Percentiles rank a stretch among this genome's conserved stretches.
Evolutionary conservation across 2,888 invertebrate genomes (phyloP).

Genomic region (Theristus sp.): DNA sequence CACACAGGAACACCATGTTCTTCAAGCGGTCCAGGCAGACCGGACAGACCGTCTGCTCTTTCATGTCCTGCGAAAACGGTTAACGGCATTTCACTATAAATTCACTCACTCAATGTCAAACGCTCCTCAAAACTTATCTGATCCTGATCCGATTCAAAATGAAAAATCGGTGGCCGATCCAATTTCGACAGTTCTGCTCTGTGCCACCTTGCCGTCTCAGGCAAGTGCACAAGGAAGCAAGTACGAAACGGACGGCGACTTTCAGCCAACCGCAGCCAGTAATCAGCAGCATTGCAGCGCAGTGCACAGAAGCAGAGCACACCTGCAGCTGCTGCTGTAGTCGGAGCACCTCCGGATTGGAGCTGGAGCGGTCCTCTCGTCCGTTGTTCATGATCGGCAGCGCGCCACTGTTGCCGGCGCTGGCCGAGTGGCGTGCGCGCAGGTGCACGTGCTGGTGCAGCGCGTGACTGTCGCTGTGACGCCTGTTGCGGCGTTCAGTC

Average conservation of each 20-base stretch:
- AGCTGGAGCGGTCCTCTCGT: constrained; percentile 43
- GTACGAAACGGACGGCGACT: too few species aligned
- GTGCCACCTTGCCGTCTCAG: too few species aligned
- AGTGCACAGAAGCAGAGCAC: too few species aligned
- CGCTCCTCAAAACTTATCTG: too few species aligned
- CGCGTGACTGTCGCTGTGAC: background rate
- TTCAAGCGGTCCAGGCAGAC: constrained; percentile 90
- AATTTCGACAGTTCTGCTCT: too few species aligned
- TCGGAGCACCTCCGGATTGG: constrained; percentile 59
- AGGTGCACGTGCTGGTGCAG: background rate
- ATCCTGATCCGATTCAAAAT: too few species aligned
- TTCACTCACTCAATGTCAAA: too few species aligned
- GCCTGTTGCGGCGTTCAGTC: background rate
- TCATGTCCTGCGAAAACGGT: constrained; percentile 13
- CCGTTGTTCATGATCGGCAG: constrained; percentile 43
- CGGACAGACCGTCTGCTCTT: constrained; percentile 77
- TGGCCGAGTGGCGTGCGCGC: constrained; percentile 5
- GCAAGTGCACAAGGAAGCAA: too few species aligned
- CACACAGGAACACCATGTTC: constrained; percentile 95
- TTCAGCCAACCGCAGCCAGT: too few species aligned
- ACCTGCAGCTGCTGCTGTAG: constrained; percentile 84
- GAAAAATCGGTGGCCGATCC: too few species aligned
- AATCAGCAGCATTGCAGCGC: too few species aligned
- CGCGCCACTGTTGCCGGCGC: background rate
- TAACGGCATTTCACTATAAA: too few species aligned